Evolutionary conservation across 2,888 invertebrate species (phyloP).

Genomic region (Atherix ibis): DNA sequence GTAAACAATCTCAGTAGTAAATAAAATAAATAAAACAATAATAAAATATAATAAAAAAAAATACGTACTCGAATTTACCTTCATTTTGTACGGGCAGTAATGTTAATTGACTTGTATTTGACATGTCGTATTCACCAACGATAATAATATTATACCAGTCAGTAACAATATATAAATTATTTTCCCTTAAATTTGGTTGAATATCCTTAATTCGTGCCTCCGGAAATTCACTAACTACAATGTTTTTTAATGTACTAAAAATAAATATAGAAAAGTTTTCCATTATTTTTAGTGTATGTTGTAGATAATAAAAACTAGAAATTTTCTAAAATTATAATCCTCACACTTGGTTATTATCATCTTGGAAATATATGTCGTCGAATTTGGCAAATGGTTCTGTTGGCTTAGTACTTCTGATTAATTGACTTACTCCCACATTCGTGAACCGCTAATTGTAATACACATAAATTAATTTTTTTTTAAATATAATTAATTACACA

Average conservation of each 20-base stretch:
- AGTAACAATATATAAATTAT: slow-evolving; percentile 7
- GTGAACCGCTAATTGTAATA: slow-evolving; percentile 8
- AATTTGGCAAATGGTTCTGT: slow-evolving; percentile 4
- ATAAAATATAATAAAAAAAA: not conserved
- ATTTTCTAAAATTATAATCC: not conserved
- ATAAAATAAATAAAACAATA: not conserved
- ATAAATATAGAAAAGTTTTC: not conserved
- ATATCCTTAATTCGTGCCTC: slow-evolving; percentile 9
- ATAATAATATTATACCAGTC: slow-evolving; percentile 10
- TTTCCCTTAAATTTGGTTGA: slow-evolving; percentile 8
- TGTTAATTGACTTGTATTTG: slow-evolving; percentile 10
- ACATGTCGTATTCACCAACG: slow-evolving; percentile 9
- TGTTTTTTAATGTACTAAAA: slow-evolving; percentile 9
- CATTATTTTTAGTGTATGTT: not conserved
- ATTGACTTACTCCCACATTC: slow-evolving; percentile 10
- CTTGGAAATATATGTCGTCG: slow-evolving; percentile 6
- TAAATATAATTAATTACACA: not conserved
- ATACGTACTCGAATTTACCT: slow-evolving; percentile 9
- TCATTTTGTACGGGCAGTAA: slow-evolving; percentile 8
- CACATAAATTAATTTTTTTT: not conserved
- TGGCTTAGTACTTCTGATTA: slow-evolving; percentile 3
- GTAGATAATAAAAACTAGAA: no score
- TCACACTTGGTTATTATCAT: slow-evolving; percentile 9
- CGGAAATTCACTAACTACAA: slow-evolving; percentile 7
- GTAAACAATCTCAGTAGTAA: not conserved